Evolutionary conservation across 2,888 invertebrate species (phyloP), one percentile per base, ranked within the genome.

Genomic region (Ichneumon xanthorius): DNA sequence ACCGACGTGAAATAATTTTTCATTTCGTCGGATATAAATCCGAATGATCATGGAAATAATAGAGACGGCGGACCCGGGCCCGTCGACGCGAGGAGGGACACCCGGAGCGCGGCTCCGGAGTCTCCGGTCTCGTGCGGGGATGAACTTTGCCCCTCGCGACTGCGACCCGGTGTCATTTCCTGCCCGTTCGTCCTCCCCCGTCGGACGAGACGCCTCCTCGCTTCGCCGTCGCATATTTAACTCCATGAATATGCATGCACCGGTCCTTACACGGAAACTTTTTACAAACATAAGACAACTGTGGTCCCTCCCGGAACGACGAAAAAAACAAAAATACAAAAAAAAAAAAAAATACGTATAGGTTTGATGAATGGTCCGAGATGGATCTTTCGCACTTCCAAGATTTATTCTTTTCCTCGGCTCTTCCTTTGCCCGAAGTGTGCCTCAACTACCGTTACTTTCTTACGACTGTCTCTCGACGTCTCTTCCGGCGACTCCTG

Each of bases 1-100:
- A 63, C 50, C 22, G 55, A 26, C 33, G 40, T 78, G 53, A 81
- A 81, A 86, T 78, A 73, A 86, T 84, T 84, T 86, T 73, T 78
- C 77, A 78, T 83, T 86, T 81, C 40, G 14, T 50, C 22, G 48
- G 40, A 67, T 84, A 71, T 73, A 81, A 80, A 81, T 73, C 70
- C 65, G 40, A 78, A 86, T 73, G 58, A 71, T 19, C 45, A 55
- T 65, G 80, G 50, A 81, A 79, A 81, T 73, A 48, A 65, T 55
- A 78, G 68, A 67, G 33, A 63, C 33, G 14, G 11, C 16, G 48
- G 45, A 58, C 30, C 11, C 11, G 40, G 40, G 45, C 16, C 22
- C 26, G 45, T 4, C 48, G 45, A 45, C 37, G 33, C 26, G 30
- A 33, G 16, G 61, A 63, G 30, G 26, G 26, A 30, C 2, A 63